Percentiles rank a stretch among this genome's conserved stretches.
Conservation (phyloP, 2,797 vertebrate species). For the Bradypodion ventrale region DNA sequence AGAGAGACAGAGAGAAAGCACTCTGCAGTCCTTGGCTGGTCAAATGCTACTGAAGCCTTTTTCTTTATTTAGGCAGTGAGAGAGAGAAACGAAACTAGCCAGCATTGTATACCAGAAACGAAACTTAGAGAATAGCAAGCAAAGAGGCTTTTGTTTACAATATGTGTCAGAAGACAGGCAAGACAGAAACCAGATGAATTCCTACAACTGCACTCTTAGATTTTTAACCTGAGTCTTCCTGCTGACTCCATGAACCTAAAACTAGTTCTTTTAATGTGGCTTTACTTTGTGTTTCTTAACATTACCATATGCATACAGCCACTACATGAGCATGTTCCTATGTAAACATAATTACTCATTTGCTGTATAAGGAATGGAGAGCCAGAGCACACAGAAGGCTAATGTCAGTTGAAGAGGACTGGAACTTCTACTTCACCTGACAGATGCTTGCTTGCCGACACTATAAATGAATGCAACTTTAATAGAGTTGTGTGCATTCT, state of each 20-base stretch:
- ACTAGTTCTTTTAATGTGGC: background rate
- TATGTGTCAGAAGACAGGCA: too few relatives aligned
- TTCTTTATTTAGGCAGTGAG: too few relatives aligned
- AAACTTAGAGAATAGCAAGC: too few relatives aligned
- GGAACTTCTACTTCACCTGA: constrained; percentile 24
- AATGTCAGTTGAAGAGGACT: constrained; percentile 19
- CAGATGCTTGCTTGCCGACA: constrained; percentile 32
- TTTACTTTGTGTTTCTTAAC: background rate
- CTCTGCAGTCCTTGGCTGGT: too few relatives aligned
- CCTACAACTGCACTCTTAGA: too few relatives aligned
- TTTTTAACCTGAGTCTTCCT: background rate
- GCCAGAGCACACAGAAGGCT: background rate
- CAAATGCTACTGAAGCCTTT: too few relatives aligned
- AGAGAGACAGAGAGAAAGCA: too few relatives aligned
- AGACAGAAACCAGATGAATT: too few relatives aligned
- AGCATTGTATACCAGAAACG: too few relatives aligned
- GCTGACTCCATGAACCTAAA: background rate
- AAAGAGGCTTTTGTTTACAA: too few relatives aligned
- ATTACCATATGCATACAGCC: too few relatives aligned
- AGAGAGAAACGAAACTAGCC: too few relatives aligned
- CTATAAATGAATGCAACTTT: constrained; percentile 21
- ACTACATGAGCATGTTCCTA: background rate
- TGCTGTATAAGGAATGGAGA: background rate
- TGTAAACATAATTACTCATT: constrained; percentile 10
- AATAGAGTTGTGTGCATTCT: constrained; percentile 32